Evolutionary conservation across 2,888 invertebrate genomes (phyloP).

Genomic region (Cryptops parisi): DNA sequence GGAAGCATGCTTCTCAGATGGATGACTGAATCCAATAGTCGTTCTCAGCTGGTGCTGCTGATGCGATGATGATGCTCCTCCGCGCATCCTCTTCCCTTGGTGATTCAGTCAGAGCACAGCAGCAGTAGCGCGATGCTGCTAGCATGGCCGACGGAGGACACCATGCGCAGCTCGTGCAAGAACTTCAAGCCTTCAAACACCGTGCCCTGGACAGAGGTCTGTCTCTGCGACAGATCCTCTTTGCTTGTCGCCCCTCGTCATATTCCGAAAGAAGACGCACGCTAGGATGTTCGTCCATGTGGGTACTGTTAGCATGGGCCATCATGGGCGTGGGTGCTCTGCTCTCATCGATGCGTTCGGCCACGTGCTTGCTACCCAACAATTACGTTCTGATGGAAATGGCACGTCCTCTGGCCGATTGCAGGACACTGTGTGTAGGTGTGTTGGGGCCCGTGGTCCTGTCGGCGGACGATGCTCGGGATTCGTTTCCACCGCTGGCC

Average conservation of each 20-base stretch:
- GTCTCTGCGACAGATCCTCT: background rate
- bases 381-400: constrained; percentile 79
- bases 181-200: background rate
- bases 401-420: constrained; percentile 65
- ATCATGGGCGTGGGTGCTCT: background rate
- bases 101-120: too few species aligned
- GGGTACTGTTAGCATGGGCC: background rate
- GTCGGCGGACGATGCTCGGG: constrained; percentile 34
- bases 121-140: too few species aligned
- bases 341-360: background rate
- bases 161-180: background rate
- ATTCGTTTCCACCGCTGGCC: constrained; percentile 54
- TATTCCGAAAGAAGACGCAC: background rate
- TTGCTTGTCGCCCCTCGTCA: background rate
- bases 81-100: too few species aligned
- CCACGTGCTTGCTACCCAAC: constrained; percentile 58
- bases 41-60: too few species aligned
- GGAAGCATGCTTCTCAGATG: too few species aligned
- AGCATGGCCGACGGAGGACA: too few species aligned
- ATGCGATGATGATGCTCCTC: too few species aligned
- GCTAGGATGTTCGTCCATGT: background rate
- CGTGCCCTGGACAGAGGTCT: background rate
- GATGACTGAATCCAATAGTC: too few species aligned
- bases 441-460: constrained; percentile 51
- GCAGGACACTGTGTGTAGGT: constrained; percentile 38